Conservation (phyloP, 2,888 invertebrate genomes). For the Diaprepes abbreviatus region DNA sequence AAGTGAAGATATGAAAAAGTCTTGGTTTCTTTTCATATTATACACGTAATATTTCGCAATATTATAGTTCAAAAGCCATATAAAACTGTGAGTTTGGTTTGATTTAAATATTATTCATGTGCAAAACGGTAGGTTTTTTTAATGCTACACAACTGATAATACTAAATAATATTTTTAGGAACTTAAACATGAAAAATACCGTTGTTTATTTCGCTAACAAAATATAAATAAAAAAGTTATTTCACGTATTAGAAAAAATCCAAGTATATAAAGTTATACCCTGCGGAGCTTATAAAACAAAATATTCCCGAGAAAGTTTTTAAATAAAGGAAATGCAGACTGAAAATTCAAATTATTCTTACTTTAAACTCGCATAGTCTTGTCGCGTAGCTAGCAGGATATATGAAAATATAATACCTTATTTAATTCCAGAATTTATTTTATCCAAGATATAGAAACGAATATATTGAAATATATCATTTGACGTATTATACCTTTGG, state of each 20-base stretch:
- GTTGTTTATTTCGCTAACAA: too few relatives aligned
- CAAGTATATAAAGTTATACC: background rate
- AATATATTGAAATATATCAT: conserved; percentile 1
- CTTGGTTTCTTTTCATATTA: too few relatives aligned
- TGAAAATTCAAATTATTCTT: conserved; percentile 16
- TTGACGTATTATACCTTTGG: too few relatives aligned
- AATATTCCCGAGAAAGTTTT: conserved; percentile 11
- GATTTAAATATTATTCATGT: too few relatives aligned
- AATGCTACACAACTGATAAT: too few relatives aligned
- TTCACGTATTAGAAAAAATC: background rate
- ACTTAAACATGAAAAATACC: too few relatives aligned
- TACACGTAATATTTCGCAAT: too few relatives aligned
- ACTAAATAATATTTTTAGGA: too few relatives aligned
- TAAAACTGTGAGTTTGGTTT: too few relatives aligned
- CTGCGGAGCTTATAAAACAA: background rate
- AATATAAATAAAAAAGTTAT: background rate
- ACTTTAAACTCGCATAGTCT: background rate
- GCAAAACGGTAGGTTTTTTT: too few relatives aligned
- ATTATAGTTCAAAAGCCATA: too few relatives aligned
- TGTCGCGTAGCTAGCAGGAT: background rate
- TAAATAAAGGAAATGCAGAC: conserved; percentile 18
- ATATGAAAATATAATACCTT: conserved; percentile 4
- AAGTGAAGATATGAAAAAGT: too few relatives aligned
- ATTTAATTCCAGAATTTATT: conserved; percentile 4
- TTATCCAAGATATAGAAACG: background rate